A percentile compares a stretch with the other conserved stretches of the same genome.
These are phyloP conservation scores for Clytia hemisphaerica DNA, from an alignment of 30 jellyfish, hydroid and myxozoan species.

Conservation along the genomic window DNA sequence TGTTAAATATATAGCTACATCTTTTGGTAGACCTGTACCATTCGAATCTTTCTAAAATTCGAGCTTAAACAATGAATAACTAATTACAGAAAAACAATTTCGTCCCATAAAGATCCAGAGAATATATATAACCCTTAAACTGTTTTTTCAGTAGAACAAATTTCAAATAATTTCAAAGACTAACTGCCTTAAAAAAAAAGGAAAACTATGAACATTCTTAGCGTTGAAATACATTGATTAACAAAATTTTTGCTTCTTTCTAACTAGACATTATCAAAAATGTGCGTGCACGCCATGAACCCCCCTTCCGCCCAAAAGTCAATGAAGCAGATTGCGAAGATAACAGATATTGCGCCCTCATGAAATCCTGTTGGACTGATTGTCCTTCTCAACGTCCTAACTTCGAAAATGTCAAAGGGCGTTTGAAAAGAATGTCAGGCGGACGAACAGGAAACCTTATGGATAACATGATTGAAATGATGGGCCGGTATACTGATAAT, in stretches of 20 bases:
- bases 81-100: no score
- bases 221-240: no score
- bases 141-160: not conserved
- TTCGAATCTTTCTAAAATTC: no score
- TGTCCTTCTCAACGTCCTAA: constrained; percentile 83
- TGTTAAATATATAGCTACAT: no score
- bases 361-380: constrained; percentile 87
- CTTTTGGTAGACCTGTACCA: no score
- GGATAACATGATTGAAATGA: constrained; percentile 91
- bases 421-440: constrained; percentile 65
- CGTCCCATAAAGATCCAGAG: no score
- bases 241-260: not conserved
- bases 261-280: constrained; percentile 49
- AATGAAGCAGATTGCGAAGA: constrained; percentile 40
- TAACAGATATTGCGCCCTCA: constrained; percentile 32
- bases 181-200: no score
- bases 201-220: no score
- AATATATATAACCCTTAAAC: no score
- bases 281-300: constrained; percentile 45
- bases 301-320: constrained; percentile 72
- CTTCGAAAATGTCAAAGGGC: constrained; percentile 59
- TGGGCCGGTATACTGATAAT: constrained; percentile 83
- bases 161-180: no score
- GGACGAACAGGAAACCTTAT: constrained; percentile 73
- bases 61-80: no score